Evolutionary conservation across 35 echinoderm and acorn worm species (phyloP).

Genomic region (Stichopus chloronotus): DNA sequence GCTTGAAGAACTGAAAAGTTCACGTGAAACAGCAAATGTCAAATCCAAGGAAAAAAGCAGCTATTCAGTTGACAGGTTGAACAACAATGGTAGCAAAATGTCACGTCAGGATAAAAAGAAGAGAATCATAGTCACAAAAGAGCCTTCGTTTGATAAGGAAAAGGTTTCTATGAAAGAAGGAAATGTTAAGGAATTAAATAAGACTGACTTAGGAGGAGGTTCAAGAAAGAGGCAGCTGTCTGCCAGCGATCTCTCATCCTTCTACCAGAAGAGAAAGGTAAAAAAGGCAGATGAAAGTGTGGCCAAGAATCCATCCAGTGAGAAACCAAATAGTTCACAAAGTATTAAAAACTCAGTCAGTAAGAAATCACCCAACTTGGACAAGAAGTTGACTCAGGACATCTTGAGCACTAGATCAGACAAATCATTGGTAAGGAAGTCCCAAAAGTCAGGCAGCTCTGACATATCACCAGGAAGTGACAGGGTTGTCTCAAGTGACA

Average conservation of each 20-base stretch:
- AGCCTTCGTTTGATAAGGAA: neutral
- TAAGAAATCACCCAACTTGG: neutral
- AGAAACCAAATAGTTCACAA: neutral
- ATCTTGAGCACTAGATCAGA: neutral
- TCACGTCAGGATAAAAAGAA: neutral
- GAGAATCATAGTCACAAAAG: neutral
- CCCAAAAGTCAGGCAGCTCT: neutral
- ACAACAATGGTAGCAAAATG: neutral
- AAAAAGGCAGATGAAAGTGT: neutral
- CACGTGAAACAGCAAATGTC: neutral
- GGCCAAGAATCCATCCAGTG: neutral
- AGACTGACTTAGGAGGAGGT: neutral
- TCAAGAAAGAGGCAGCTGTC: constrained; percentile 4
- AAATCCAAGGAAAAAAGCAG: neutral
- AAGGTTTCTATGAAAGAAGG: neutral
- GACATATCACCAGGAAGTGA: neutral
- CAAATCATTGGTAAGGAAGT: neutral
- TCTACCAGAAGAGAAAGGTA: constrained; percentile 31
- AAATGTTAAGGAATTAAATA: neutral
- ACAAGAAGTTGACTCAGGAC: neutral
- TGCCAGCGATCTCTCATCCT: constrained; percentile 35
- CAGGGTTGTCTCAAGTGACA: no score
- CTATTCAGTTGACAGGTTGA: neutral
- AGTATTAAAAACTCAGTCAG: neutral
- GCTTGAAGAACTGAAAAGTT: neutral